Base-by-base conservation (phyloP, 2,797 vertebrate species). In the Gallinago solitaria region DNA sequence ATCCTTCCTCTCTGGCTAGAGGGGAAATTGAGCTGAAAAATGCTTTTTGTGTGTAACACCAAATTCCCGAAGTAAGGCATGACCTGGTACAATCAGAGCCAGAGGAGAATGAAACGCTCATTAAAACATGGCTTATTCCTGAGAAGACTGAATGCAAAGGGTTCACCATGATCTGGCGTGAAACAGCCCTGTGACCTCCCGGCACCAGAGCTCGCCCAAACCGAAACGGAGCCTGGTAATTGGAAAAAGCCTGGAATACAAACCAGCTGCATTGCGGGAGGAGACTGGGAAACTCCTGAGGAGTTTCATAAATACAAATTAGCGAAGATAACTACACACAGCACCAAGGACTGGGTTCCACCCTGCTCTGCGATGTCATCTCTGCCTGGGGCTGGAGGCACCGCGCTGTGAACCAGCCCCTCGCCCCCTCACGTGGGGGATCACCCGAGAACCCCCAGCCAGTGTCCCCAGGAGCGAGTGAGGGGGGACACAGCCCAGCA, bases 361-460 rank as follows among this genome's bases (percentile, higher is more conserved):
- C 16, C 48, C 79, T 63, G 83, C 83, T 45, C 30, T 33, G 28
- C 8, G 25, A n/a, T 1, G 9, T 5, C 77, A 65, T 27, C 48
- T 17, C 10, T 7, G 45, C 13, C 48, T 3, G 0, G 25, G 10
- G 20, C 10, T 0, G 0, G 56, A 37, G 39, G n/a, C 57, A 2
- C 4, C 2, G 14, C 28, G 1, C 45, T 6, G 5, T 12, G 4
- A 39, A 30, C 6, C 9, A 28, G 56, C 57, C 80, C 64, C 64
- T 30, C 2, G 1, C 8, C 2, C n/a, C 39, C 43, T 63, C 5
- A 2, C 1, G 1, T 2, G 15, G 25, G 74, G 37, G 25, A 35
- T 4, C 9, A 51, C 56, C 82, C 1, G 0, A 8, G 43, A 70
- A 0, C 16, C 41, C 61, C 25, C 27, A 12, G 3, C 17, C 61